Base-by-base conservation (phyloP, 1,140 invertebrate genomes). In the Phymorhynchus buccinoides region DNA sequence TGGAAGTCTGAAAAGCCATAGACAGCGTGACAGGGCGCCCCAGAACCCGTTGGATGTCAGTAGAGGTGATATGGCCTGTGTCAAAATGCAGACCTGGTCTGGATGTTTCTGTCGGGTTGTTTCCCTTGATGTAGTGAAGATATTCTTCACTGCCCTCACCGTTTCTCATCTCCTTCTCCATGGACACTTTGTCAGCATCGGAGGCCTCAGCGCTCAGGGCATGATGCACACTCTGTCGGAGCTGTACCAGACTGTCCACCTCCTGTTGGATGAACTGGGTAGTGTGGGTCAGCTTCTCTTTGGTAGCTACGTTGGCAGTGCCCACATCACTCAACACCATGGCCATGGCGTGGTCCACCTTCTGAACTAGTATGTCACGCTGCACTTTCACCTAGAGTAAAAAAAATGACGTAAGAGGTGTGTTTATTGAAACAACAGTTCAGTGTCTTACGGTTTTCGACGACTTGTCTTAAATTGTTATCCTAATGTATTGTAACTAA, bases 11-110 rank as follows among this genome's bases (percentile, higher is more conserved):
- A 16, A 16, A 42, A 18, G 81, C 62, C 81, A 71, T 7, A n/a
- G 66, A 66, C 62, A 83, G 66, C n/a, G 39, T 42, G 39, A 83
- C 81, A 4, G 81, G 81, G n/a, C 4, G 14, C n/a, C 81, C 81
- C 62, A 83, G 66, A 27, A 73, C 68, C 14, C 27, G 81, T n/a
- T 41, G 41, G 9, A 83, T 83, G 18, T 83, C 62, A 22, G n/a
- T 37, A 2, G 44, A 62, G 37, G 16, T 42, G 81, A 71, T 73
- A n/a, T 4, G 27, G 62, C 27, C 66, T 3, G 22, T n/a, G 62
- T 71, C 81, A 16, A 22, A 42, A 18, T 83, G 81, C 1, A 83
- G 52, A 44, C 62, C 81, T 30, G 39, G 81, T n/a, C 81, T 35
- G 9, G 44, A 18, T 22, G 81, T 83, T 22, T 27, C 73, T 37